Base-by-base conservation (phyloP, 2,888 invertebrate species). In the Acrocyrtus sp. region DNA sequence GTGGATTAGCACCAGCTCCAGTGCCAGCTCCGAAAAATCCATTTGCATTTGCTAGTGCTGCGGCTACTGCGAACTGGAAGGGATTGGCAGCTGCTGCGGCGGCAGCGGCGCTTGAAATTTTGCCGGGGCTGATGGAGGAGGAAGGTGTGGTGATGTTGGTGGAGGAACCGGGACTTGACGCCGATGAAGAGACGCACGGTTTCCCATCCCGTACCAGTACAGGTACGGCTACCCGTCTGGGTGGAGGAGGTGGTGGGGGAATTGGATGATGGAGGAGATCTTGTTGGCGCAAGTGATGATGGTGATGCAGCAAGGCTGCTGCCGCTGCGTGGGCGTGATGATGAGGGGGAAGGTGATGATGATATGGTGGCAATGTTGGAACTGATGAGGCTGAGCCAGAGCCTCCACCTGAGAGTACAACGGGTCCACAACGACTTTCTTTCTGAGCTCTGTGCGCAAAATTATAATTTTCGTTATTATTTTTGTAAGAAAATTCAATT, bases 191-290 rank as follows among this genome's bases (percentile, higher is more conserved):
- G 39, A 76, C 79, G 82, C 96, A 97, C 0, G 96, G 95, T 83
- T 96, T 94, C 0, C 97, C 98, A 82, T 98, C 97, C 67, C 95
- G 89, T 3, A 98, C 96, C 60, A 98, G 85, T 0, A 98, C 96
- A 0, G 97, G 97, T 0, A 97, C 96, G 0, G 97, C 96, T 0
- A 97, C 96, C 21, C 96, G 88, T 27, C 96, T 86, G 0, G 97
- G 96, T 48, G 78, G 72, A 19, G 73, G 73, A 8, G 72, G 63
- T 12, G 78, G 78, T 19, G 62, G 69, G 17, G 45, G 41, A 17
- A 61, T 51, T 2, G 39, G n/a, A 39, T 43, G 39, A 22, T 60
- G 58, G 1, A 69, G 54, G 4, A 69, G 53, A 19, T 69, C 69
- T 3, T 21, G 5, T 54, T 54, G 61, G 12, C 41, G 53, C 22